These are phyloP conservation scores for Anas bahamensis DNA, from an alignment of 2,797 vertebrate genomes.

Conservation along the genomic window DNA sequence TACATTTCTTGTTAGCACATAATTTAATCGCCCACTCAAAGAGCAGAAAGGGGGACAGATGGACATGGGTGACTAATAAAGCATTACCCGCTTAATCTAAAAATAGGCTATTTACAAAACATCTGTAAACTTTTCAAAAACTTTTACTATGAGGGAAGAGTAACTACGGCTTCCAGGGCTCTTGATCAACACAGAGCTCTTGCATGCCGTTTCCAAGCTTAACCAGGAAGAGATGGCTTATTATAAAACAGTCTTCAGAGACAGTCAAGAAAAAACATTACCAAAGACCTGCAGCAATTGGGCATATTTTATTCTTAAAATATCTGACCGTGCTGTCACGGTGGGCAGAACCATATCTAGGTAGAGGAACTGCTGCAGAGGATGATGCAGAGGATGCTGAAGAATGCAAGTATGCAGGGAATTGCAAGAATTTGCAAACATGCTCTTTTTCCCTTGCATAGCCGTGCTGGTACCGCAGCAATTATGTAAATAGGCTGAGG, in stretches of 20 bases:
- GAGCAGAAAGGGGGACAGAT: conserved; percentile 15
- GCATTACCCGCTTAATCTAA: conserved; percentile 22
- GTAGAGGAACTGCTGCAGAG: neutral
- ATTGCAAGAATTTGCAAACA: conserved; percentile 49
- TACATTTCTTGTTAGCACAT: neutral
- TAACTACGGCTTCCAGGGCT: rapidly evolving
- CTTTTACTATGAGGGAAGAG: neutral
- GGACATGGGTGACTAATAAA: conserved; percentile 14
- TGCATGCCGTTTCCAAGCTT: neutral
- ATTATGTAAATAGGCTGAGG: neutral
- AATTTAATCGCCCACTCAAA: conserved; percentile 5
- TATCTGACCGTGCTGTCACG: neutral
- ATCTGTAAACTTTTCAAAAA: neutral
- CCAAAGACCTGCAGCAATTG: neutral
- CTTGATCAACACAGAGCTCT: neutral
- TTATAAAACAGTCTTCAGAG: neutral
- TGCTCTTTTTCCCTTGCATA: neutral
- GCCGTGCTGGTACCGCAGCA: neutral
- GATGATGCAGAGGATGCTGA: conserved; percentile 41
- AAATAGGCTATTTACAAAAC: conserved; percentile 19
- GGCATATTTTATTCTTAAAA: neutral
- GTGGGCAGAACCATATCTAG: neutral
- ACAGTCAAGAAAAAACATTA: neutral
- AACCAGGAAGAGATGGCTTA: neutral
- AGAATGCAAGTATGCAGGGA: neutral